phyloP scores from a whole-genome alignment of 2,888 invertebrate species.

The Leptopilina myrica region DNA sequence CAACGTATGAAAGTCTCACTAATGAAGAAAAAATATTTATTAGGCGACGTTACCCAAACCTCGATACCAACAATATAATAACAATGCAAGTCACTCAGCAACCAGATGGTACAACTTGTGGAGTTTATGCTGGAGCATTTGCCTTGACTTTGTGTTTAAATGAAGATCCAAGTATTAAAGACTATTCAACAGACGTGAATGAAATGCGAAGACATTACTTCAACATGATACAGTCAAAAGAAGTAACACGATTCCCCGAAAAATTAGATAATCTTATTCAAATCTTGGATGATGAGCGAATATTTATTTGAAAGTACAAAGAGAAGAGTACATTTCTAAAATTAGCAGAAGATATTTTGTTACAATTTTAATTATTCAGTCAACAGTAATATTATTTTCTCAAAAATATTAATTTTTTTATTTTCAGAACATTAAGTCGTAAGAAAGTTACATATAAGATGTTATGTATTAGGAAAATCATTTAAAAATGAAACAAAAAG shows the following conservation, averaged over 20 bases:
- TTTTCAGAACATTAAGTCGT: no score
- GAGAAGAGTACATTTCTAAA: background rate
- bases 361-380: background rate
- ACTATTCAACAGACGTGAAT: background rate
- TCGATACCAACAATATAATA: background rate
- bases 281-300: background rate
- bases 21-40: constrained; percentile 46
- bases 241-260: background rate
- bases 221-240: background rate
- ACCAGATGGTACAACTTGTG: constrained; percentile 48
- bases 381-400: background rate
- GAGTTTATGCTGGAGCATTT: constrained; percentile 53
- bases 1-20: constrained; percentile 14
- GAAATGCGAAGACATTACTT: background rate
- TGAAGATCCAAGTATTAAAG: constrained; percentile 31
- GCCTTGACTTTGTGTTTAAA: constrained; percentile 49
- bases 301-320: background rate
- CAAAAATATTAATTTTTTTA: no score
- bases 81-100: constrained; percentile 43
- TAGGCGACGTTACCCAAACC: constrained; percentile 45
- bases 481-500: background rate
- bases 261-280: background rate
- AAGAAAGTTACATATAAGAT: background rate
- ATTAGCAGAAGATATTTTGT: background rate
- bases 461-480: background rate